phyloP scores from a whole-genome alignment of 2,797 vertebrate species.

The Sebastes glaucus region DNA sequence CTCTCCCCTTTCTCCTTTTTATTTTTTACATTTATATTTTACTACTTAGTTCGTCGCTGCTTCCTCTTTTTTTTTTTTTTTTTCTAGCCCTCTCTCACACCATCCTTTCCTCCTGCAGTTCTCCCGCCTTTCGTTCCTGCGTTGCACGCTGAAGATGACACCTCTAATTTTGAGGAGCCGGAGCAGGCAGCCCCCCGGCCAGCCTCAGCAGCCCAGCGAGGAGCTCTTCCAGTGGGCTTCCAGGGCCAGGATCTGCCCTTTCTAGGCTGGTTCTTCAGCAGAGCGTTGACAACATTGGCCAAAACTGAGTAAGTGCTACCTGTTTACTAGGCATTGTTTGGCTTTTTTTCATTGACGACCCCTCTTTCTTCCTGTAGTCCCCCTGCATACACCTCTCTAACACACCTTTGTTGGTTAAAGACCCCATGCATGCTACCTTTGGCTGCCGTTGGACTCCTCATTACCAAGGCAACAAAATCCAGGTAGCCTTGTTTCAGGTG shows the following conservation, averaged over 20 bases:
- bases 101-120: conserved; percentile 83
- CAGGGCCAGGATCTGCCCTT: conserved; percentile 95
- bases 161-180: conserved; percentile 99
- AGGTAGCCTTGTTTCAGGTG: conserved; percentile 61
- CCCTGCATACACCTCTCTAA: conserved; percentile 40
- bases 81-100: conserved; percentile 79
- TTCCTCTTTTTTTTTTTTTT: conserved; percentile 28
- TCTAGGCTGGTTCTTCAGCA: conserved; percentile 98
- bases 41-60: conserved; percentile 25
- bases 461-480: conserved; percentile 60
- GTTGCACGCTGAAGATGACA: conserved; percentile 97
- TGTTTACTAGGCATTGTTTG: conserved; percentile 49
- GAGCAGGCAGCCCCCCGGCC: conserved; percentile 91
- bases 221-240: conserved; percentile 91
- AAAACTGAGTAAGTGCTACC: conserved; percentile 94
- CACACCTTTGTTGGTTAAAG: conserved; percentile 55
- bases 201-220: conserved; percentile 88
- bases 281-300: conserved; percentile 90
- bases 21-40: conserved; percentile 21
- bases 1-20: conserved; percentile 65
- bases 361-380: conserved; percentile 19
- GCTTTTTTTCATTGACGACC: conserved; percentile 14
- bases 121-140: conserved; percentile 98
- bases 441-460: conserved; percentile 46
- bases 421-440: conserved; percentile 47